phyloP scores from a whole-genome alignment of 2,888 invertebrate genomes.

The Cataglyphis cursor region DNA sequence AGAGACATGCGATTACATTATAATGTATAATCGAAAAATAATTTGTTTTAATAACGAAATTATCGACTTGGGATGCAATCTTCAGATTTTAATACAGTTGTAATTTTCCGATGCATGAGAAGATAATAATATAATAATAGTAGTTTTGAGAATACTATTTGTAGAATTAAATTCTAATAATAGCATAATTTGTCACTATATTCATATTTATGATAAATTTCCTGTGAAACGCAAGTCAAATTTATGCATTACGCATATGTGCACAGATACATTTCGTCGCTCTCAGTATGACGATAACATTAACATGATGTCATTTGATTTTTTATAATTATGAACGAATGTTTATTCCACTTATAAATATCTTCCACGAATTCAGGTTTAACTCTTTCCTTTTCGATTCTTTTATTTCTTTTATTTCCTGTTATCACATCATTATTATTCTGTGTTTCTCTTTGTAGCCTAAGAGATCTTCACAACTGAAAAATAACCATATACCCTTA shows the following conservation, averaged over 20 bases:
- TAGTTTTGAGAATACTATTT: conserved; percentile 3
- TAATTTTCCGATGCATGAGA: not conserved
- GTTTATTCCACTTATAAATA: not conserved
- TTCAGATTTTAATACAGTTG: conserved; percentile 6
- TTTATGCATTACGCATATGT: not conserved
- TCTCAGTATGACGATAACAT: no score
- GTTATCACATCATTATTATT: not conserved
- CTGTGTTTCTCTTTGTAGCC: not conserved
- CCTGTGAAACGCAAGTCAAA: not conserved
- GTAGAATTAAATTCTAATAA: conserved; percentile 17
- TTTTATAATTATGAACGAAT: not conserved
- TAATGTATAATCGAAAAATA: conserved; percentile 16
- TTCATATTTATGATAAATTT: conserved; percentile 22
- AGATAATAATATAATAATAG: not conserved
- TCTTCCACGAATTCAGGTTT: not conserved
- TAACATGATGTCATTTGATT: no score
- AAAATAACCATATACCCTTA: not conserved
- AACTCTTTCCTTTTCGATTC: not conserved
- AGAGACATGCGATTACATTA: not conserved
- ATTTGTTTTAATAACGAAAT: conserved; percentile 27
- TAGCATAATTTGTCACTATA: not conserved
- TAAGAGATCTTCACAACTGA: not conserved
- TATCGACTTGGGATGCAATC: conserved; percentile 40
- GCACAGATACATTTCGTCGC: not conserved
- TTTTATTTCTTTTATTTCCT: not conserved